Evolutionary conservation across 2,797 vertebrate species (phyloP), one percentile per base, ranked within the genome.

Genomic region (Danio albolineatus): DNA sequence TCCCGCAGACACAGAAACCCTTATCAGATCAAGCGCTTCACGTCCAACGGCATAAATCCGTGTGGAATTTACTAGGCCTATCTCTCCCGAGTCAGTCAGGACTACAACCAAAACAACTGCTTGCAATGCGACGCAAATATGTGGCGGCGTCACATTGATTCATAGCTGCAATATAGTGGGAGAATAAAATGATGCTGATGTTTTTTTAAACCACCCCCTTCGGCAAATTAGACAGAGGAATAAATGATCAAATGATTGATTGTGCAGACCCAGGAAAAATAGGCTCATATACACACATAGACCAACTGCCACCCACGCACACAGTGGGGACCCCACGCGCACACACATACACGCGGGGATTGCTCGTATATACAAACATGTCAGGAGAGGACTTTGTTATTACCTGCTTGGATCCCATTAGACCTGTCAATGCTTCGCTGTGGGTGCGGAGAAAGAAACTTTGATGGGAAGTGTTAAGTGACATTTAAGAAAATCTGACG

Each of bases 11-110:
- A 39, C 73, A 17, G 43, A 80, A 79, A 82, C 76, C 81, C 72
- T 82, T 85, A 86, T 89, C 85, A 86, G 84, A 86, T 86, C 87
- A 80, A 78, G 80, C 73, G 39, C 59, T 85, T 84, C 80, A 66
- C 51, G 17, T 82, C 79, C 75, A 19, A 46, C 81, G 61, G 69
- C 70, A 76, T 70, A 49, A 79, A 64, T 75, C 76, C 56, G 43
- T 73, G 48, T 54, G 43, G 67, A 81, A 73, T 84, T 84, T 76
- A 82, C 79, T 84, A 82, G 44, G 39, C 73, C 85, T 69, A 43
- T 46, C 79, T 66, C 79, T 73, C 59, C 62, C 3, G 60, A 75
- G 48, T 36, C 48, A 66, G 79, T 81, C 72, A 71, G 80, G 19
- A 78, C 78, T 16, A 80, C 74, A 49, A 49, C 65, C 80, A 62